Conservation (phyloP, 2,888 invertebrate genomes). For the Acrobasis repandana region DNA sequence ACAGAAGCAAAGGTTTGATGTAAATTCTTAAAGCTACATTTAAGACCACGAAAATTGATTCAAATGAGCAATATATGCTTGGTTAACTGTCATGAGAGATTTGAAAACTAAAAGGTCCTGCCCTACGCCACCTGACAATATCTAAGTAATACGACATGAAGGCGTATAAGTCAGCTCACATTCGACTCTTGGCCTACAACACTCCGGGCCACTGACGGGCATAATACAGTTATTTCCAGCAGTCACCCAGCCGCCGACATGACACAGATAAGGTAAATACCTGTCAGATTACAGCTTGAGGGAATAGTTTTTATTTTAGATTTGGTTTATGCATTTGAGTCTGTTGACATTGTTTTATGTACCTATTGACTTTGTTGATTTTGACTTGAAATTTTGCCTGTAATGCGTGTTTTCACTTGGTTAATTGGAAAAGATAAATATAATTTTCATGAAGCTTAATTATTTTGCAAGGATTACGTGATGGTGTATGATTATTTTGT, state of each 20-base stretch:
- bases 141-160: conserved; percentile 45
- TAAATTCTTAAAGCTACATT: not conserved
- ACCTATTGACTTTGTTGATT: not conserved
- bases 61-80: conserved; percentile 73
- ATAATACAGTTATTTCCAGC: conserved; percentile 81
- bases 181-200: conserved; percentile 75
- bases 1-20: not conserved
- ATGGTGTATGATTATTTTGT: not conserved
- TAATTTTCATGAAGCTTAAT: not conserved
- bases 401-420: not conserved
- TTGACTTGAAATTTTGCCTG: not conserved
- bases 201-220: conserved; percentile 80
- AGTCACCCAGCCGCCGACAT: conserved; percentile 40
- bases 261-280: conserved; percentile 63
- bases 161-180: conserved; percentile 68
- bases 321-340: conserved; percentile 31
- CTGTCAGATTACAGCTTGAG: conserved; percentile 41
- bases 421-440: not conserved
- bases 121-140: conserved; percentile 81
- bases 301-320: conserved; percentile 39
- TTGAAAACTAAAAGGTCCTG: conserved; percentile 66
- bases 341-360: conserved; percentile 16
- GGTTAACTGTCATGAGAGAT: conserved; percentile 80
- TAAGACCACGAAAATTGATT: conserved; percentile 10
- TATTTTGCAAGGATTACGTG: conserved; percentile 10